Evolutionary conservation across 2,888 invertebrate species (phyloP), one percentile per base, ranked within the genome.

Genomic region (Platycnemis pennipes): DNA sequence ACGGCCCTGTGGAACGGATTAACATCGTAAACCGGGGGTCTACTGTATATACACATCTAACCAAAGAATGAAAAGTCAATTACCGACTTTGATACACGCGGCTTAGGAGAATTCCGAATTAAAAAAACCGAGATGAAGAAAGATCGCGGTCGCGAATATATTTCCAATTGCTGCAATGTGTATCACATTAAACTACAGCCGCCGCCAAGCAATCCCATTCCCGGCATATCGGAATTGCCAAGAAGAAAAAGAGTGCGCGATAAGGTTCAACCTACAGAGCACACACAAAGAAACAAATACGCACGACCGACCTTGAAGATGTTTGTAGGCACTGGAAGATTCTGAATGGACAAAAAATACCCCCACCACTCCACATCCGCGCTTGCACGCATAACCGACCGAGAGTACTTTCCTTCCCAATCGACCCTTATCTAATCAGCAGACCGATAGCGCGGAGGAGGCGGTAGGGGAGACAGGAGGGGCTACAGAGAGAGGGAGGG

Each of bases 341-440:
- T 46, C 87, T 87, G 87, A 44, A 46, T 44, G n/a, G 87, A 46
- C 87, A 46, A 45, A 77, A 46, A n/a, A n/a, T 22, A 87, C 45
- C 45, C 26, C n/a, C 87, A 77, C 45, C 19, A 42, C 44, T n/a
- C 16, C 45, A n/a, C 45, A n/a, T 7, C n/a, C 26, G n/a, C 2
- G 46, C 26, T 26, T 8, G 45, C 87, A 77, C 77, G 37, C n/a
- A 45, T n/a, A 46, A 87, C 26, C n/a, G 87, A 22, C 44, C 8
- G 45, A n/a, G 26, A 45, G 26, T 44, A 46, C 87, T 87, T 87
- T 87, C 46, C 87, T 87, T 87, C 46, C 46, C 87, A 87, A 87
- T 87, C 87, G 46, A 87, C 87, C 46, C 45, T 87, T 87, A 87
- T 87, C 87, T 87, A 87, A 87, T 87, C 87, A n/a, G 46, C 31